A percentile compares a stretch with the other conserved stretches of the same genome.
phyloP scores from a whole-genome alignment of 2,888 invertebrate genomes.

The Phania funesta region DNA sequence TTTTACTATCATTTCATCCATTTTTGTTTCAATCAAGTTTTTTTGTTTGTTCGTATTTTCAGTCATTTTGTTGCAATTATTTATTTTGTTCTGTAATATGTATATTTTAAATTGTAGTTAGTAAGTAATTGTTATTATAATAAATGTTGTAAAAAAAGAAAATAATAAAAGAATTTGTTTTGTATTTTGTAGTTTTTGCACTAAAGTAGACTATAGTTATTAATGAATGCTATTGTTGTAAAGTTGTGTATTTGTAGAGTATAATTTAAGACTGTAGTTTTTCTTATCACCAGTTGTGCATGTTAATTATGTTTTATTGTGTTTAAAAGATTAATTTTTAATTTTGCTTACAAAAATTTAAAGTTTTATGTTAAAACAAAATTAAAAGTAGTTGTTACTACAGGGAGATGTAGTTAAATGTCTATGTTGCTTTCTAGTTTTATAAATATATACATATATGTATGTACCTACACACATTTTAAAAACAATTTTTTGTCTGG shows the following conservation, averaged over 20 bases:
- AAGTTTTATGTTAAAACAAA: too few relatives aligned
- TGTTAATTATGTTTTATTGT: too few relatives aligned
- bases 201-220: constrained; percentile 18
- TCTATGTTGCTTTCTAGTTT: too few relatives aligned
- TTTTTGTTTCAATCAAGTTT: constrained; percentile 31
- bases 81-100: constrained; percentile 47
- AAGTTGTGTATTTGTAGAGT: neutral
- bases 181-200: constrained; percentile 16
- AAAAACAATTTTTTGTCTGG: too few relatives aligned
- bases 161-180: constrained; percentile 2
- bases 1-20: constrained; percentile 5
- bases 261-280: constrained; percentile 20
- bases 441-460: too few relatives aligned
- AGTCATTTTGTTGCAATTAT: constrained; percentile 54
- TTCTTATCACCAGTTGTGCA: neutral
- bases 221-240: neutral
- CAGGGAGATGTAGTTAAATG: too few relatives aligned
- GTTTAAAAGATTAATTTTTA: too few relatives aligned
- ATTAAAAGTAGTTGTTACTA: too few relatives aligned
- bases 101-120: constrained; percentile 51
- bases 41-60: constrained; percentile 20
- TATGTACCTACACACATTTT: too few relatives aligned
- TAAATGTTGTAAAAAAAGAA: constrained; percentile 11
- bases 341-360: too few relatives aligned
- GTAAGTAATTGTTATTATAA: constrained; percentile 51